These are phyloP conservation scores for Atta texana DNA, from an alignment of 1,140 invertebrate species.

Conservation along the genomic window DNA sequence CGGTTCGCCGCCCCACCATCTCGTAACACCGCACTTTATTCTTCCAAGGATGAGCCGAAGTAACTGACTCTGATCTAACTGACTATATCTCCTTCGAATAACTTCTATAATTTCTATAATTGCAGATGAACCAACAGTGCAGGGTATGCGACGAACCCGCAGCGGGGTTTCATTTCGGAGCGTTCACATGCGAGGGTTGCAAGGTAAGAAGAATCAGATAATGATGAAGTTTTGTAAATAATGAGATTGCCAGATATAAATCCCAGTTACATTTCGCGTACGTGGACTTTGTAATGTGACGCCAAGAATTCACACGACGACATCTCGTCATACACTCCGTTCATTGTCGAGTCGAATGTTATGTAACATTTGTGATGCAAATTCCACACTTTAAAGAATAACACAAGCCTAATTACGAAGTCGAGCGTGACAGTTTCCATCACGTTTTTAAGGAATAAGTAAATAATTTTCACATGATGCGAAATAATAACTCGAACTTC, in stretches of 20 bases:
- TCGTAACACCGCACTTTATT: slow-evolving; percentile 44
- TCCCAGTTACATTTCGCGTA: neutral
- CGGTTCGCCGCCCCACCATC: slow-evolving; percentile 67
- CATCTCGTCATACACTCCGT: neutral
- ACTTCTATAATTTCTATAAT: slow-evolving; percentile 79
- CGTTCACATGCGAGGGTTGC: slow-evolving; percentile 96
- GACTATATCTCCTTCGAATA: slow-evolving; percentile 64
- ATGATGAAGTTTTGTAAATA: neutral
- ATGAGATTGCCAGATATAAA: neutral
- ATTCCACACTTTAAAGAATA: slow-evolving; percentile 32
- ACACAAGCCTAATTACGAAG: slow-evolving; percentile 25
- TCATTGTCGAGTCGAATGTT: slow-evolving; percentile 20
- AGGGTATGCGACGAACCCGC: slow-evolving; percentile 95
- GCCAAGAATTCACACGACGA: slow-evolving; percentile 36
- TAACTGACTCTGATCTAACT: slow-evolving; percentile 57
- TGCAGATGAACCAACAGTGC: slow-evolving; percentile 93
- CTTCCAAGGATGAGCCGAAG: slow-evolving; percentile 66
- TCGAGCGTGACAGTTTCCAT: slow-evolving; percentile 9
- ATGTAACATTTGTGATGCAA: slow-evolving; percentile 53
- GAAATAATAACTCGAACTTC: neutral
- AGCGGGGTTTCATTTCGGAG: slow-evolving; percentile 95
- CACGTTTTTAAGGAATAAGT: slow-evolving; percentile 20
- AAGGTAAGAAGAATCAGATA: slow-evolving; percentile 88
- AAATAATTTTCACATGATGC: neutral
- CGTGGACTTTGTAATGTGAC: slow-evolving; percentile 31